phyloP scores from a whole-genome alignment of 2,113 vertebrate species.

The Tylochromis polylepis region DNA sequence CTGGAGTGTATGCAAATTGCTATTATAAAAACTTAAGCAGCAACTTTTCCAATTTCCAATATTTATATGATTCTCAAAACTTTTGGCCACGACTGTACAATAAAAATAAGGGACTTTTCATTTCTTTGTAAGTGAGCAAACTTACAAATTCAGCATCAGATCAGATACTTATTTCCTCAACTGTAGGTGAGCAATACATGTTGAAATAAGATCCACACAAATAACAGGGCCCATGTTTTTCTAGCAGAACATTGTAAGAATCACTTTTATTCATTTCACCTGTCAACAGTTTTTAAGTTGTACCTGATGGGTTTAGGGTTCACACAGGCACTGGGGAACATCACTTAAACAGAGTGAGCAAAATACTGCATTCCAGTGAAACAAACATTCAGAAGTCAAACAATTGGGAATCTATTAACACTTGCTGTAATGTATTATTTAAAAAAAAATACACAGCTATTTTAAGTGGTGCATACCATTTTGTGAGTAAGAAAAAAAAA shows the following conservation, averaged over 20 bases:
- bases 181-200: background rate
- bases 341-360: background rate
- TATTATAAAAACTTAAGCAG: too few species aligned
- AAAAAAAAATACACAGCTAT: background rate
- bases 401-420: background rate
- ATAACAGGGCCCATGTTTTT: background rate
- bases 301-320: background rate
- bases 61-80: too few species aligned
- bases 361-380: fast-evolving
- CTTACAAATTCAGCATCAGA: background rate
- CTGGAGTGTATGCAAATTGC: too few species aligned
- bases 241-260: background rate
- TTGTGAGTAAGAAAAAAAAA: background rate
- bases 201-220: background rate
- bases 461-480: background rate
- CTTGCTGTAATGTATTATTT: background rate
- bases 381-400: background rate
- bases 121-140: background rate
- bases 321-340: background rate
- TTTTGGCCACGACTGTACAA: too few species aligned
- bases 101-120: background rate
- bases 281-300: background rate
- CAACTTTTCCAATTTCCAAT: too few species aligned
- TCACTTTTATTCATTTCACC: background rate
- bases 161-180: background rate